Base-by-base conservation (phyloP, 2,888 invertebrate genomes). In the Aporophyla lueneburgensis region DNA sequence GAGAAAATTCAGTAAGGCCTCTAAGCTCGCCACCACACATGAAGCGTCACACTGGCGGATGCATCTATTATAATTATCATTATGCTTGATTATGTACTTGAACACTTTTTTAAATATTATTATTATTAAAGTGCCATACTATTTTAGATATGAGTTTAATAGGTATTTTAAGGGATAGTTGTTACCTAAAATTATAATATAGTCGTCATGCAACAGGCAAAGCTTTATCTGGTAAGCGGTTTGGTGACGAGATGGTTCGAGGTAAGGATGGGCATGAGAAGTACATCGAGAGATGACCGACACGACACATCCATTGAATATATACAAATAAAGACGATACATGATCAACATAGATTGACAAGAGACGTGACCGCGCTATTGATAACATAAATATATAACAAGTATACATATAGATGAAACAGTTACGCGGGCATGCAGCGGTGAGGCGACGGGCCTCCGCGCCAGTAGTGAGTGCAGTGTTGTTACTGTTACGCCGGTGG, bases 91-190 rank as follows among this genome's bases (percentile, higher is more conserved):
- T 93, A 92, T 91, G 89, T 91, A 88, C 90, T 89, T 92, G 89
- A 93, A 91, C 93, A 93, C 93, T 92, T 93, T 92, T 89, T 88
- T 33, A 33, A 33, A 86, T 88, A 91, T 72, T 89, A 93, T 75
- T 81, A 81, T 82, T 94, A 95, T 94, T 95, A 93, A 96, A 96
- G 96, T 96, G 96, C 96, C 96, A 96, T 96, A 96, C 96, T 96
- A 94, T 94, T 91, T 91, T 86, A 93, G 92, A 94, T 90, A 93
- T 92, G 83, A 88, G 94, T 95, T 96, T 95, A 94, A 95, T 79
- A 90, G 95, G 94, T 93, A 84, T 91, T 84, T 90, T 89, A 94
- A 93, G 93, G 94, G 88, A 90, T 80, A 78, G 74, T 84, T 87
- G 87, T 90, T 91, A 90, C 78, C 71, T 78, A 68, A 89, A 87